Conservation (phyloP, 1,140 invertebrate species). For the Scylla paramamosain region DNA sequence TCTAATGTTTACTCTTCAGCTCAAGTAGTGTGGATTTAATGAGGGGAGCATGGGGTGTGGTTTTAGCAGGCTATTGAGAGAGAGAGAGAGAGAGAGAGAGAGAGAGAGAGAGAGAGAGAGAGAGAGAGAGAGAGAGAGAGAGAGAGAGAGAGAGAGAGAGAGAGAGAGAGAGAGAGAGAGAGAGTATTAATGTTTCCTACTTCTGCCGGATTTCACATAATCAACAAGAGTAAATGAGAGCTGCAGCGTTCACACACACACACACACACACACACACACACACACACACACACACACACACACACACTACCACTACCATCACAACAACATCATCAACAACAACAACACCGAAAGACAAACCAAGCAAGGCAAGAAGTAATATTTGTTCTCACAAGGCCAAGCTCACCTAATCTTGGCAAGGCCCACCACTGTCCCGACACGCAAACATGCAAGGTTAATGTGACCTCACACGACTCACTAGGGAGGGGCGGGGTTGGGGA, state of each 20-base stretch:
- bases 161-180: slow-evolving; percentile 6
- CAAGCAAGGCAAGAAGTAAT: neutral
- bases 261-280: too few relatives aligned
- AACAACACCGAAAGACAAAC: neutral
- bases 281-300: too few relatives aligned
- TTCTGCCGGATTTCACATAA: neutral
- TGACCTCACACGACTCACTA: neutral
- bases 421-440: neutral
- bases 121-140: slow-evolving; percentile 31
- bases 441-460: neutral
- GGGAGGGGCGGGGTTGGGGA: neutral
- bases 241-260: neutral
- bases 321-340: neutral
- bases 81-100: neutral
- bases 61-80: too few relatives aligned
- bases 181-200: neutral
- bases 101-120: slow-evolving; percentile 26
- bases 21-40: too few relatives aligned
- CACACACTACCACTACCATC: too few relatives aligned
- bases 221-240: neutral
- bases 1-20: too few relatives aligned
- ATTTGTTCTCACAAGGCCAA: neutral
- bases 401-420: neutral
- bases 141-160: too few relatives aligned
- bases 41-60: too few relatives aligned